These are phyloP conservation scores for Tachina lurida DNA, from an alignment of 2,888 invertebrate species.

Conservation along the genomic window DNA sequence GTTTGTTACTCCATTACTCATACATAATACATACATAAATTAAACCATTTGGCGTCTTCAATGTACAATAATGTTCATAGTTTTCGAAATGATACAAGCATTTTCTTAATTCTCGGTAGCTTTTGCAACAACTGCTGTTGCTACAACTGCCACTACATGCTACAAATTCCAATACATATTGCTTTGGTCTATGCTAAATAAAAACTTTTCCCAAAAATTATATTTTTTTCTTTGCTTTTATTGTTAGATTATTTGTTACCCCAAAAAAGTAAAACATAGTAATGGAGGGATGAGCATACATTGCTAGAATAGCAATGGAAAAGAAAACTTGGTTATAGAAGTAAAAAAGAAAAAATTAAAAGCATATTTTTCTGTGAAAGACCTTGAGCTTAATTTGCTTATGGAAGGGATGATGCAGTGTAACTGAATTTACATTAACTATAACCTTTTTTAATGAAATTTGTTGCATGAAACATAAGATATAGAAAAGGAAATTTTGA, in stretches of 20 bases:
- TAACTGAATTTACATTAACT: neutral
- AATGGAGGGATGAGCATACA: neutral
- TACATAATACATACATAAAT: slow-evolving; percentile 62
- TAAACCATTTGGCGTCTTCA: slow-evolving; percentile 63
- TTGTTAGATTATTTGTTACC: slow-evolving; percentile 43
- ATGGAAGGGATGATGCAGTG: neutral
- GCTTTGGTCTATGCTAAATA: slow-evolving; percentile 49
- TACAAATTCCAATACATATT: slow-evolving; percentile 23
- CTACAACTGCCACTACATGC: slow-evolving; percentile 22
- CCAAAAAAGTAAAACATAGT: slow-evolving; percentile 42
- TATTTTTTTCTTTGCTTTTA: slow-evolving; percentile 21
- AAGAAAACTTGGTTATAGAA: slow-evolving; percentile 1
- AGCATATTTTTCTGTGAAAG: slow-evolving; percentile 23
- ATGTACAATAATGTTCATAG: slow-evolving; percentile 43
- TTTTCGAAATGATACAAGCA: slow-evolving; percentile 60
- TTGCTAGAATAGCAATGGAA: neutral
- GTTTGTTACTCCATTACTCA: slow-evolving; percentile 55
- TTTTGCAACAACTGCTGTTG: slow-evolving; percentile 39
- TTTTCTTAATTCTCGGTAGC: slow-evolving; percentile 7
- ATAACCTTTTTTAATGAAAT: neutral
- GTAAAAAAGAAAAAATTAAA: slow-evolving; percentile 5
- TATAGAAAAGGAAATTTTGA: too few species aligned
- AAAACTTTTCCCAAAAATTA: slow-evolving; percentile 58
- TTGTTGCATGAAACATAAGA: neutral
- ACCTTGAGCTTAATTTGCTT: slow-evolving; percentile 64